A percentile compares a stretch with the other conserved stretches of the same genome.
phyloP scores from a whole-genome alignment of 2,797 vertebrate species.

The Eleutherodactylus coqui region DNA sequence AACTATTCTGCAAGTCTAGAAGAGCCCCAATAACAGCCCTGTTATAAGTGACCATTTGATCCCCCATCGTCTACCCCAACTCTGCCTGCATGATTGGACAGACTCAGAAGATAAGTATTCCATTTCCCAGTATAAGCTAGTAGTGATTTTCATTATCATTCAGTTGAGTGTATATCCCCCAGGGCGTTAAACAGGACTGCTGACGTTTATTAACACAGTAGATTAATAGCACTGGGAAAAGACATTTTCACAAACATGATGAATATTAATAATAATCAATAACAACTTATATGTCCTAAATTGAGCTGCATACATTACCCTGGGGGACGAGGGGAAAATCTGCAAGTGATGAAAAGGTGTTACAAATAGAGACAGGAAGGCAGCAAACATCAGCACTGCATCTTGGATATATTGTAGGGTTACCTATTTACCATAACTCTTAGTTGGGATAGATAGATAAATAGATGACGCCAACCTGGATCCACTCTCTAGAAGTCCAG shows the following conservation, averaged over 20 bases:
- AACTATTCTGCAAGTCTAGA: neutral
- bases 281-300: slow-evolving; percentile 83
- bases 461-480: neutral
- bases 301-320: slow-evolving; percentile 78
- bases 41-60: neutral
- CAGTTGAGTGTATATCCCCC: slow-evolving; percentile 70
- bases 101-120: neutral
- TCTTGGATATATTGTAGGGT: neutral
- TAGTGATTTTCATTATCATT: slow-evolving; percentile 76
- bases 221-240: slow-evolving; percentile 88
- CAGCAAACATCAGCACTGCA: neutral
- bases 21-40: neutral
- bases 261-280: slow-evolving; percentile 97
- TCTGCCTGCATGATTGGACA: neutral
- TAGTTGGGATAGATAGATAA: neutral
- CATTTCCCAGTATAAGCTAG: neutral
- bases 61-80: neutral
- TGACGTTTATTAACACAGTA: slow-evolving; percentile 87
- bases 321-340: slow-evolving; percentile 60
- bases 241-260: slow-evolving; percentile 85
- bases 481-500: too few relatives aligned
- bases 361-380: neutral
- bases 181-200: slow-evolving; percentile 73
- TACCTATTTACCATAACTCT: neutral
- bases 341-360: slow-evolving; percentile 36